Conservation (phyloP, 2,888 invertebrate genomes). For the Blastobasis lacticolella region DNA sequence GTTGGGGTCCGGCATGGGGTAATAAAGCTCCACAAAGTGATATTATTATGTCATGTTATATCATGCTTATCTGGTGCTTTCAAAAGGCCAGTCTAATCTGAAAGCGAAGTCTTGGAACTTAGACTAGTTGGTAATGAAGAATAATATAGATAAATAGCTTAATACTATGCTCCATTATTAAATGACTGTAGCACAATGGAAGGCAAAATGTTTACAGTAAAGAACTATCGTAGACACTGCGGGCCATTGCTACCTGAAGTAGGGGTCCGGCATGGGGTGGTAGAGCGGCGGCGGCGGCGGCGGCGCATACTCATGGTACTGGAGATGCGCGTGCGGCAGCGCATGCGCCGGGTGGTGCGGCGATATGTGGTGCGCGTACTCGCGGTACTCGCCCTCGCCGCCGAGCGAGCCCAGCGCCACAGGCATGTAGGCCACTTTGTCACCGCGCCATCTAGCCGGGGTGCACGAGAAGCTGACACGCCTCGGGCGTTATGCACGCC, state of each 20-base stretch:
- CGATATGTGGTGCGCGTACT: slow-evolving; percentile 65
- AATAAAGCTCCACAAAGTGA: slow-evolving; percentile 40
- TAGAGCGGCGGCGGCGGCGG: slow-evolving; percentile 67
- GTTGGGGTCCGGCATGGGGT: slow-evolving; percentile 59
- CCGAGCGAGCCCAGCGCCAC: slow-evolving; percentile 78
- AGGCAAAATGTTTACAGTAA: too few relatives aligned
- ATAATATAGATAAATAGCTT: too few relatives aligned
- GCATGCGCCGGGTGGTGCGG: slow-evolving; percentile 58
- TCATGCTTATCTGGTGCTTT: too few relatives aligned
- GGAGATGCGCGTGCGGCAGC: slow-evolving; percentile 39
- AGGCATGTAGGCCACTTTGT: slow-evolving; percentile 79
- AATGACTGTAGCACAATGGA: too few relatives aligned
- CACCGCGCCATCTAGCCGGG: slow-evolving; percentile 70
- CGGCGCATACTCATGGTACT: slow-evolving; percentile 75
- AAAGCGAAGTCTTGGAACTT: too few relatives aligned
- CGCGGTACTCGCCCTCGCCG: slow-evolving; percentile 77
- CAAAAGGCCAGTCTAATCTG: too few relatives aligned
- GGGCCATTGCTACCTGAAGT: slow-evolving; percentile 48
- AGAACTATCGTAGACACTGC: too few relatives aligned
- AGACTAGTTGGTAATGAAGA: too few relatives aligned
- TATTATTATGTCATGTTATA: too few relatives aligned
- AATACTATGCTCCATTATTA: too few relatives aligned
- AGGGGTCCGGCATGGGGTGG: slow-evolving; percentile 60
- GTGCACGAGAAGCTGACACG: slow-evolving; percentile 7
- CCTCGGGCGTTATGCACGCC: slow-evolving; percentile 19